These are phyloP conservation scores for Vidua macroura DNA, from an alignment of 2,113 vertebrate genomes.

Conservation along the genomic window DNA sequence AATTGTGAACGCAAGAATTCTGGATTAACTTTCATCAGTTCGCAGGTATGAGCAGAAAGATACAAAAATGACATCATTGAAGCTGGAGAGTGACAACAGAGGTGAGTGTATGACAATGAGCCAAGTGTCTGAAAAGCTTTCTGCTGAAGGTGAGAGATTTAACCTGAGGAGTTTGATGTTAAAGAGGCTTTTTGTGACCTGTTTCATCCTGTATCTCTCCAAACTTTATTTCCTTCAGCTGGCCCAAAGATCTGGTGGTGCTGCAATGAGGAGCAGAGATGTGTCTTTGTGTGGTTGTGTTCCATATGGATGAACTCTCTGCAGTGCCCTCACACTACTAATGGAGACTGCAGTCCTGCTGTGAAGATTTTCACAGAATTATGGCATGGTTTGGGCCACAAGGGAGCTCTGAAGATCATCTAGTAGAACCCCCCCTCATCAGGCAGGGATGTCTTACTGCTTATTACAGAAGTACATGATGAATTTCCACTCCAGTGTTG, in stretches of 20 bases:
- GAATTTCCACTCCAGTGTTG: background rate
- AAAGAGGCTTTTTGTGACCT: background rate
- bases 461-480: background rate
- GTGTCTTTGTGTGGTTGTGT: background rate
- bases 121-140: background rate
- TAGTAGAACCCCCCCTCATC: rapidly evolving
- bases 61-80: background rate
- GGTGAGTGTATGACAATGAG: background rate
- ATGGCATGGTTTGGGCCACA: background rate
- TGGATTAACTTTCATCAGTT: background rate
- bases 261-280: background rate
- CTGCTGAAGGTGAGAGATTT: background rate
- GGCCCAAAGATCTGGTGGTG: background rate
- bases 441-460: background rate
- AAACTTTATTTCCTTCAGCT: background rate
- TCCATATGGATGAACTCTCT: background rate
- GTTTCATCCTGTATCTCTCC: background rate
- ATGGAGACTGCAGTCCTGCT: background rate
- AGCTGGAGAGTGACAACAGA: background rate
- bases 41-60: background rate
- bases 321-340: background rate
- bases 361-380: background rate
- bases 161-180: background rate
- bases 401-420: background rate
- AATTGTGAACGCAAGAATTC: background rate